These are phyloP conservation scores for Tetrao urogallus DNA, from an alignment of 2,113 vertebrate species.

Conservation along the genomic window DNA sequence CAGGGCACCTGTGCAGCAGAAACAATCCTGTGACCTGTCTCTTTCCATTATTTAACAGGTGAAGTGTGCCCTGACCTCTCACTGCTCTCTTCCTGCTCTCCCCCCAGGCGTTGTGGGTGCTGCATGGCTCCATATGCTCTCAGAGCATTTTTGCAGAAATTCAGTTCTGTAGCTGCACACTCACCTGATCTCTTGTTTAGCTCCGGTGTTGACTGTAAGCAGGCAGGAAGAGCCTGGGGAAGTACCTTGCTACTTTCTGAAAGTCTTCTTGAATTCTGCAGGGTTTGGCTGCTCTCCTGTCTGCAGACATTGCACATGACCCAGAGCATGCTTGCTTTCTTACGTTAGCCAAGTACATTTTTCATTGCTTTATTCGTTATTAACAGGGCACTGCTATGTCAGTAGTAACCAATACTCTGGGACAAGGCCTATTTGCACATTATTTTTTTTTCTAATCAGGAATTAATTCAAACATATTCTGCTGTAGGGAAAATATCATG, in stretches of 20 bases:
- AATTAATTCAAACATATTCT: constrained; percentile 29
- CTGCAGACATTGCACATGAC: not conserved
- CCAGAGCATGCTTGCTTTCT: not conserved
- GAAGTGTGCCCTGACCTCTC: not conserved
- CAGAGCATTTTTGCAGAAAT: not conserved
- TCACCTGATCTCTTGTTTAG: not conserved
- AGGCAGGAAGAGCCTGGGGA: not conserved
- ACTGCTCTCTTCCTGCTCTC: accelerated
- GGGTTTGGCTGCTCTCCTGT: not conserved
- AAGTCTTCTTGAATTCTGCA: not conserved
- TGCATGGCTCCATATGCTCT: not conserved
- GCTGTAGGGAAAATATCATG: constrained; percentile 20
- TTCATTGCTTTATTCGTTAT: not conserved
- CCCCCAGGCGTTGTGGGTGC: not conserved
- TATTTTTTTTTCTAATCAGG: not conserved
- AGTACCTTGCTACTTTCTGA: not conserved
- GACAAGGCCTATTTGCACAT: not conserved
- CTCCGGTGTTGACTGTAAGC: not conserved
- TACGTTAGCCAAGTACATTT: not conserved
- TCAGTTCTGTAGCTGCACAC: not conserved
- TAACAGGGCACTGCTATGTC: not conserved
- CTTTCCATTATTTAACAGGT: not conserved
- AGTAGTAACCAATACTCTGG: not conserved
- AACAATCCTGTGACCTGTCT: not conserved
- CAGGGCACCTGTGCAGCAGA: not conserved